phyloP scores from a whole-genome alignment of 2,113 vertebrate species.

The Paratilapia polleni region DNA sequence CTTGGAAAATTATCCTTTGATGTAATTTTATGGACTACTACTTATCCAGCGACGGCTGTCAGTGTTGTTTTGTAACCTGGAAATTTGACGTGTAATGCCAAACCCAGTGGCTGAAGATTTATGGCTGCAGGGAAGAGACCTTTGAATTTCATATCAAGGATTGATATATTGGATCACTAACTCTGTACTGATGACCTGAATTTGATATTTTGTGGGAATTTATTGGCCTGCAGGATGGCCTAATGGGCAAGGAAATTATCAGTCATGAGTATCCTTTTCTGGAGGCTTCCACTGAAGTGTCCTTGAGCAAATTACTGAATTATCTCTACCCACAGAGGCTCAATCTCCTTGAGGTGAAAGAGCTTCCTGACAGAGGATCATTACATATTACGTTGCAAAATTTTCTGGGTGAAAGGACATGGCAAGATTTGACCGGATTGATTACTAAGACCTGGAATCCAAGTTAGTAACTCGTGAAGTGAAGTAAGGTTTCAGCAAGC shows the following conservation, averaged over 20 bases:
- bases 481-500: conserved; percentile 10
- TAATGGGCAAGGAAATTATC: conserved; percentile 31
- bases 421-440: conserved; percentile 17
- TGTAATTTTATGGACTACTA: conserved; percentile 18
- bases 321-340: neutral
- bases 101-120: conserved; percentile 24
- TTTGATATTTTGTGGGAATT: conserved; percentile 50
- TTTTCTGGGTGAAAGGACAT: conserved; percentile 30
- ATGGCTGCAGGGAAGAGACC: conserved; percentile 13
- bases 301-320: conserved; percentile 33
- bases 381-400: conserved; percentile 33
- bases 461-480: conserved; percentile 17
- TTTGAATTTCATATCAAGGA: conserved; percentile 50
- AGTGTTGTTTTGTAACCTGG: conserved; percentile 38
- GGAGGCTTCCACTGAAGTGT: conserved; percentile 25
- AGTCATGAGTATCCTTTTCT: conserved; percentile 19
- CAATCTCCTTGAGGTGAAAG: neutral
- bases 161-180: conserved; percentile 49
- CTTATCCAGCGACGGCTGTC: neutral
- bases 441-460: conserved; percentile 7
- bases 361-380: conserved; percentile 17
- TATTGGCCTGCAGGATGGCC: conserved; percentile 17
- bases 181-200: conserved; percentile 4
- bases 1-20: conserved; percentile 12
- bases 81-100: conserved; percentile 10